phyloP scores from a whole-genome alignment of 1,140 invertebrate species.

The Drosophila funebris region DNA sequence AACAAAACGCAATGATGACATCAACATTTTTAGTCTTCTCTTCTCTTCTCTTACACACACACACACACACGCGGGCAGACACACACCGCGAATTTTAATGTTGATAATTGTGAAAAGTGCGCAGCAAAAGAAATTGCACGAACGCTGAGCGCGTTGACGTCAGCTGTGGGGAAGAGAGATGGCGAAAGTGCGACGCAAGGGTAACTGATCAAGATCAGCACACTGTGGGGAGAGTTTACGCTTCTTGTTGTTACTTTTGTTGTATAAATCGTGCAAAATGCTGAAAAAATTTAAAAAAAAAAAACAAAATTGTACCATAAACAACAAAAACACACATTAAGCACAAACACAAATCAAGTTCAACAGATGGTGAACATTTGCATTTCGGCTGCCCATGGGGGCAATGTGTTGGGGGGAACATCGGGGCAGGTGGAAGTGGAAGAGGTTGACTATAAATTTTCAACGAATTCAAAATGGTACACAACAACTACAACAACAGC shows the following conservation, averaged over 20 bases:
- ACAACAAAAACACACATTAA: conserved; percentile 12
- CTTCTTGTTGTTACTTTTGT: conserved; percentile 11
- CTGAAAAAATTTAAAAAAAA: conserved; percentile 38
- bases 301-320: conserved; percentile 35
- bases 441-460: conserved; percentile 46
- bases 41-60: conserved; percentile 18
- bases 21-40: conserved; percentile 58
- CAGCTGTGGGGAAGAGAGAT: conserved; percentile 25
- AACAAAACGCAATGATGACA: conserved; percentile 67
- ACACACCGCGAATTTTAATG: conserved; percentile 51
- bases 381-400: conserved; percentile 39
- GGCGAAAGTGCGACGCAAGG: conserved; percentile 14
- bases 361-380: conserved; percentile 67
- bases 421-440: conserved; percentile 10
- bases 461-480: conserved; percentile 34
- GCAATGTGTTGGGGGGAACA: no score
- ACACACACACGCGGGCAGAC: conserved; percentile 1
- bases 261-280: conserved; percentile 38
- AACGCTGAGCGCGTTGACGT: conserved; percentile 48
- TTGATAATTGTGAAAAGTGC: conserved; percentile 65
- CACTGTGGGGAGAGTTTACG: conserved; percentile 19
- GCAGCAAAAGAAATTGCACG: conserved; percentile 67
- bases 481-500: conserved; percentile 1
- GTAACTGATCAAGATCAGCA: conserved; percentile 27
- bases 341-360: conserved; percentile 49